phyloP scores from a whole-genome alignment of 2,797 vertebrate genomes.

The Enteromius radiatus region DNA sequence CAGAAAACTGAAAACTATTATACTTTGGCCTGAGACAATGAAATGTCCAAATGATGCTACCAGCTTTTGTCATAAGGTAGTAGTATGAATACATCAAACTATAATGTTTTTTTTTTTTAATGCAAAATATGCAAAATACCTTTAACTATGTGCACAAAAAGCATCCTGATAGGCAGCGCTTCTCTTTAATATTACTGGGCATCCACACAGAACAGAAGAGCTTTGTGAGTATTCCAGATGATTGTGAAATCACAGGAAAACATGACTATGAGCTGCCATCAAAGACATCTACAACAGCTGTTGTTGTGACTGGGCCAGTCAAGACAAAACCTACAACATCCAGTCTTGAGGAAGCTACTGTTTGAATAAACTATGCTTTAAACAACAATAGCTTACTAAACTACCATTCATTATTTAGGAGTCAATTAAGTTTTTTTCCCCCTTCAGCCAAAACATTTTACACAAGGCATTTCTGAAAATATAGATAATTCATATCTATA shows the following conservation, averaged over 20 bases:
- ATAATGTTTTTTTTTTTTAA: not conserved
- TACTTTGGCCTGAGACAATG: not conserved
- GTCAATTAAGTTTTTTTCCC: not conserved
- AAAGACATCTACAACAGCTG: constrained; percentile 10
- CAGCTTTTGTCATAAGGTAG: not conserved
- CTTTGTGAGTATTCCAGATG: constrained; percentile 6
- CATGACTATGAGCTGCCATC: constrained; percentile 1
- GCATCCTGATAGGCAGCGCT: not conserved
- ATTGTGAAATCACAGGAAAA: constrained; percentile 1
- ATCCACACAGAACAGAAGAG: constrained; percentile 9
- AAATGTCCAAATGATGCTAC: not conserved
- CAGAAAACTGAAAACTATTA: constrained; percentile 14
- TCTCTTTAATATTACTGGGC: not conserved
- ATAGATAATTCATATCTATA: too few species aligned
- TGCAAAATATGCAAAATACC: not conserved
- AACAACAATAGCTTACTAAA: not conserved
- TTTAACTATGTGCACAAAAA: not conserved
- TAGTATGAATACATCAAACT: not conserved
- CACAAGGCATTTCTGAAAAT: too few species aligned
- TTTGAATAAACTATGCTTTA: not conserved
- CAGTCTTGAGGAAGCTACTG: not conserved
- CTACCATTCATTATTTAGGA: not conserved
- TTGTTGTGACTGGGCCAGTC: constrained; percentile 8
- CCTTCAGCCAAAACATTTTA: too few species aligned
- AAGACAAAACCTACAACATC: constrained; percentile 1